A percentile compares a stretch with the other conserved stretches of the same genome.
These are phyloP conservation scores for Gerris lacustris DNA, from an alignment of 2,888 invertebrate species.

Conservation along the genomic window DNA sequence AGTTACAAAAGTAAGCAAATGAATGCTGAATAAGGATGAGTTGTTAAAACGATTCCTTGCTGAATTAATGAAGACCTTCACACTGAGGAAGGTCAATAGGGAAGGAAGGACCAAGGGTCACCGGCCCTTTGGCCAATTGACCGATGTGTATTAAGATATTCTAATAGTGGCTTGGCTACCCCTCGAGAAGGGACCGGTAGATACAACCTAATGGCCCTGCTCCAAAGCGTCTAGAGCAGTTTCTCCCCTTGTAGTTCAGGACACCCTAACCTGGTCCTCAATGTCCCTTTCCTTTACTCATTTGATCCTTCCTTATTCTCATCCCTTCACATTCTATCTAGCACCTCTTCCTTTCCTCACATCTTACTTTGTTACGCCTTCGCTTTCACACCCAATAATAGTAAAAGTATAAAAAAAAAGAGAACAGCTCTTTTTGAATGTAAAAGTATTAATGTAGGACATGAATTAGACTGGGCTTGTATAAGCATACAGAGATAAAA, in stretches of 20 bases:
- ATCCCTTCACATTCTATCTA: no score
- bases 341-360: no score
- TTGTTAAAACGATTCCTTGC: not conserved
- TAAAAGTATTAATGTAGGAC: no score
- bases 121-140: not conserved
- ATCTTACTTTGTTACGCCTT: no score
- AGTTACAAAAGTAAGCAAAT: no score
- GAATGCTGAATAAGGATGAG: no score
- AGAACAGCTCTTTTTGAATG: no score
- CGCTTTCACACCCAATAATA: no score
- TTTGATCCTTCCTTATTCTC: no score
- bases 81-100: not conserved
- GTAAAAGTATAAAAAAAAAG: no score
- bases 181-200: not conserved
- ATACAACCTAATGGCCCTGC: not conserved
- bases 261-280: not conserved
- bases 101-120: not conserved
- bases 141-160: constrained; percentile 9
- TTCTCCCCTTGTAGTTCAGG: not conserved
- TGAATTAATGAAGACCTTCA: not conserved
- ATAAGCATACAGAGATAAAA: no score
- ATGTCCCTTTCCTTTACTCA: not conserved
- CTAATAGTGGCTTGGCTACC: constrained; percentile 4
- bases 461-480: no score
- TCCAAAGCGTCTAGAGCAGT: not conserved